Conservation (phyloP, 2,888 invertebrate genomes). For the Cantharis nigra region DNA sequence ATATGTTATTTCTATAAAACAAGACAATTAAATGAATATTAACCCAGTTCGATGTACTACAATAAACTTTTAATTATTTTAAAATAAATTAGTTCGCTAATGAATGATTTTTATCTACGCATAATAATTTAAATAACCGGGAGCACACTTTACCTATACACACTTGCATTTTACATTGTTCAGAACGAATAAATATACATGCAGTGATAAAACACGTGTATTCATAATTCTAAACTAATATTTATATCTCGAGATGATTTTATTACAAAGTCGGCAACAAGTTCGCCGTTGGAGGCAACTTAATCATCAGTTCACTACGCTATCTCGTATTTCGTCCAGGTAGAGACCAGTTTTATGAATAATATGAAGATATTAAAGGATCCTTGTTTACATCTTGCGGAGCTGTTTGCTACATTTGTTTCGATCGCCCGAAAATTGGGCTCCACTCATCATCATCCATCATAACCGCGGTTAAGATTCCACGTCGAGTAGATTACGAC, state of each 20-base stretch:
- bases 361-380: background rate
- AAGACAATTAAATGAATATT: constrained; percentile 43
- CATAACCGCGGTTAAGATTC: too few species aligned
- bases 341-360: background rate
- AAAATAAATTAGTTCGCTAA: constrained; percentile 31
- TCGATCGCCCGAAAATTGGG: background rate
- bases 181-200: constrained; percentile 21
- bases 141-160: background rate
- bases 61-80: constrained; percentile 37
- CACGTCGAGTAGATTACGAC: too few species aligned
- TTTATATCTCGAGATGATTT: constrained; percentile 56
- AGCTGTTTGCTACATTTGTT: background rate
- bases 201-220: constrained; percentile 54
- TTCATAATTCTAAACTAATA: constrained; percentile 54
- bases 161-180: constrained; percentile 1
- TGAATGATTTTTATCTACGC: constrained; percentile 24
- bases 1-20: constrained; percentile 36
- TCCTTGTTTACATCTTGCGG: background rate
- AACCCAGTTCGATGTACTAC: constrained; percentile 45
- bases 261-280: constrained; percentile 50
- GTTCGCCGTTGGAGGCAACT: constrained; percentile 48
- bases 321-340: constrained; percentile 49
- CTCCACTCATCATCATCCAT: too few species aligned
- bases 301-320: constrained; percentile 48
- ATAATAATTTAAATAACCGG: constrained; percentile 29